Percentiles rank a stretch among this genome's conserved stretches.
phyloP scores from a whole-genome alignment of 2,888 invertebrate species.

The Cistogaster globosa region DNA sequence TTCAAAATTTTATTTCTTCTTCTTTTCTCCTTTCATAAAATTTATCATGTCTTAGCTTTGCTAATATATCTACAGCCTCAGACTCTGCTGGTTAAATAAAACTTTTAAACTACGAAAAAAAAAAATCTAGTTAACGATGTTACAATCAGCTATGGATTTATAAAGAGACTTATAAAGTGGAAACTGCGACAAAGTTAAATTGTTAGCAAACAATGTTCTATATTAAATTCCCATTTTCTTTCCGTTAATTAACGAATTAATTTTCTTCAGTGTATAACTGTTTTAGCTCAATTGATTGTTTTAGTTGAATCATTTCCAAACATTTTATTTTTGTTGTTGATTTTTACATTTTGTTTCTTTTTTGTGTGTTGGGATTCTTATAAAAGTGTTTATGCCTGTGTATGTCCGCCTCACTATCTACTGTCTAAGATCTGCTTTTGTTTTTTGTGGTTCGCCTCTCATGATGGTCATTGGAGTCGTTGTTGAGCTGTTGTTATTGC shows the following conservation, averaged over 20 bases:
- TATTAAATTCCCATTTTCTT: not conserved
- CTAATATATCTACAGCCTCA: too few species aligned
- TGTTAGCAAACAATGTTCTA: too few species aligned
- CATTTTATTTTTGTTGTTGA: constrained; percentile 40
- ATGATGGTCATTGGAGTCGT: constrained; percentile 63
- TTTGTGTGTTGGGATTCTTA: constrained; percentile 43
- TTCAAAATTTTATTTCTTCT: too few species aligned
- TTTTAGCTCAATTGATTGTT: constrained; percentile 47
- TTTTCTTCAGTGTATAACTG: constrained; percentile 25
- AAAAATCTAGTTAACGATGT: too few species aligned
- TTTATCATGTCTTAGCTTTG: too few species aligned
- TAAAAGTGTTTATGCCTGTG: constrained; percentile 64
- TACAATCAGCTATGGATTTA: too few species aligned
- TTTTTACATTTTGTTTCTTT: constrained; percentile 30
- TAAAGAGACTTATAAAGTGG: too few species aligned
- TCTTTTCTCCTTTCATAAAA: too few species aligned
- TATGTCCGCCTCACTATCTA: constrained; percentile 76
- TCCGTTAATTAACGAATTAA: constrained; percentile 12
- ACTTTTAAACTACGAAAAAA: too few species aligned
- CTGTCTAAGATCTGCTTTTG: constrained; percentile 79
- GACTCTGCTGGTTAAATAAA: too few species aligned
- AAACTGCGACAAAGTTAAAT: too few species aligned
- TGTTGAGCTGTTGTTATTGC: constrained; percentile 43
- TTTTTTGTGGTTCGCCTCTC: constrained; percentile 43
- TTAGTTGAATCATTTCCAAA: constrained; percentile 52